Evolutionary conservation across 2,797 vertebrate genomes (phyloP).

Genomic region (Crenuchus spilurus): DNA sequence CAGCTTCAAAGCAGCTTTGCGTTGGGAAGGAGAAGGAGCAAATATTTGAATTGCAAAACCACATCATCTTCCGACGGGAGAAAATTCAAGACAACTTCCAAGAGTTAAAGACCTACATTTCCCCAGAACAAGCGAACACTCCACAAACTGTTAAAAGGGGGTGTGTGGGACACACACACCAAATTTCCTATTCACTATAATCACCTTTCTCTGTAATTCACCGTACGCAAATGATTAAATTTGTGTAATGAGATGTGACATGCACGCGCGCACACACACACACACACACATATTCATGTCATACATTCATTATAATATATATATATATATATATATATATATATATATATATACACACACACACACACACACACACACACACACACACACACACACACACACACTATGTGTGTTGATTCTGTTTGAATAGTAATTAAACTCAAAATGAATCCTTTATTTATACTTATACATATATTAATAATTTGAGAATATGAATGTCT

Average conservation of each 20-base stretch:
- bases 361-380: too few species aligned
- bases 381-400: too few species aligned
- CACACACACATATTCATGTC: too few species aligned
- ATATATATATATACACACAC: background rate
- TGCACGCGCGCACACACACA: too few species aligned
- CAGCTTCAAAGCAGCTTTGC: constrained; percentile 94
- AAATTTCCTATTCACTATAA: constrained; percentile 71
- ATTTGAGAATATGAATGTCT: too few species aligned
- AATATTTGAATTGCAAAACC: constrained; percentile 99
- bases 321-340: background rate
- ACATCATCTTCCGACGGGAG: constrained; percentile 80
- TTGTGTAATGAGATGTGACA: constrained; percentile 78
- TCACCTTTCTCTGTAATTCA: constrained; percentile 75
- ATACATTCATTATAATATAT: too few species aligned
- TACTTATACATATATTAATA: too few species aligned
- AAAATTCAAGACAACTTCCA: constrained; percentile 81
- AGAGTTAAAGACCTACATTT: constrained; percentile 72
- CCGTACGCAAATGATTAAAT: constrained; percentile 82
- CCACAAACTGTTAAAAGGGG: constrained; percentile 61
- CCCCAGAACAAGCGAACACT: constrained; percentile 66
- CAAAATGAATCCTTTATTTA: too few species aligned
- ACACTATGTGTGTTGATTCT: too few species aligned
- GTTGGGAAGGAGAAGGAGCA: constrained; percentile 88
- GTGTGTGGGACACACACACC: too few species aligned
- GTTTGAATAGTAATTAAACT: too few species aligned